phyloP scores from a whole-genome alignment of 2,113 vertebrate species.

The Passerina amoena region DNA sequence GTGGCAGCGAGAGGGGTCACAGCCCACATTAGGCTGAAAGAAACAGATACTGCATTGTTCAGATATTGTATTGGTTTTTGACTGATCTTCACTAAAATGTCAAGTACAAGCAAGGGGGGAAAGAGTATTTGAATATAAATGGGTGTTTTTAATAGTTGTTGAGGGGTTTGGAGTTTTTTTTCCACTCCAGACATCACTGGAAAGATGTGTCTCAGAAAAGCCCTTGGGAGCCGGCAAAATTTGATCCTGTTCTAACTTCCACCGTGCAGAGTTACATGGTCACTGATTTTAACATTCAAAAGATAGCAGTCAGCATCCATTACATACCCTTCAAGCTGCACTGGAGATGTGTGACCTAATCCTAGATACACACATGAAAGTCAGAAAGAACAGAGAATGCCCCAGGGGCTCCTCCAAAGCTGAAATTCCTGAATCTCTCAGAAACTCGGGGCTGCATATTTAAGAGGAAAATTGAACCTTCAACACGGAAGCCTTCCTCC shows the following conservation, averaged over 20 bases:
- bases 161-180: not conserved
- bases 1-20: not conserved
- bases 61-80: not conserved
- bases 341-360: conserved; percentile 56
- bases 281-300: conserved; percentile 64
- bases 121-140: conserved; percentile 46
- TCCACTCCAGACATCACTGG: not conserved
- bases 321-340: conserved; percentile 62
- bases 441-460: not conserved
- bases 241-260: conserved; percentile 30
- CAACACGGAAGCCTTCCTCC: not conserved
- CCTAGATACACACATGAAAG: conserved; percentile 48
- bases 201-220: not conserved
- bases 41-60: conserved; percentile 5
- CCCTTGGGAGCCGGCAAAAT: conserved; percentile 38
- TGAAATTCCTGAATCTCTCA: conserved; percentile 21
- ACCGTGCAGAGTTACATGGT: conserved; percentile 11
- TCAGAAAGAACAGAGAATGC: conserved; percentile 53
- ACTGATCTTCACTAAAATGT: conserved; percentile 32
- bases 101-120: not conserved
- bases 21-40: not conserved
- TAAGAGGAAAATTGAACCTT: not conserved
- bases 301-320: conserved; percentile 58
- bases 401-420: conserved; percentile 25
- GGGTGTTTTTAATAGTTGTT: not conserved